Percentiles rank a stretch among this genome's conserved stretches.
Evolutionary conservation across 2,888 invertebrate species (phyloP).

Genomic region (Synergus itoensis): DNA sequence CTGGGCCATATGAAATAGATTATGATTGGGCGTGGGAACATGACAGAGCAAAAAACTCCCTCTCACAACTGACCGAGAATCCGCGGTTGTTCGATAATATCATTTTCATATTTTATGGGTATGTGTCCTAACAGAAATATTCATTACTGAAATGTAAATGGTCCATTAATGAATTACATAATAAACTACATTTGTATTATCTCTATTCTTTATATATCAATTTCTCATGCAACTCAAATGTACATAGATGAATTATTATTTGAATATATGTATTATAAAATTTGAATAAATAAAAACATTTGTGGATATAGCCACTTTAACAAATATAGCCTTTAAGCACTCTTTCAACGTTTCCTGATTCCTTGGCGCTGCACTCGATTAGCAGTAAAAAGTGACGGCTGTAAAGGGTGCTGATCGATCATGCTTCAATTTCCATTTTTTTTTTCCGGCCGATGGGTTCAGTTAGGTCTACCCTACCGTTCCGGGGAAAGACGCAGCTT

Average conservation of each 20-base stretch:
- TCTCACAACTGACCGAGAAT: conserved; percentile 27
- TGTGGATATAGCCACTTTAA: not conserved
- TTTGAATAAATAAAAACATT: not conserved
- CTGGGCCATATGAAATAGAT: conserved; percentile 22
- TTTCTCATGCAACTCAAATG: not conserved
- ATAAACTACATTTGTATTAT: not conserved
- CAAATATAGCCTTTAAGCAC: not conserved
- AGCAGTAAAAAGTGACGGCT: conserved; percentile 30
- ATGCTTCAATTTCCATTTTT: conserved; percentile 50
- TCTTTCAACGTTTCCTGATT: conserved; percentile 21
- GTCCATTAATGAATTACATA: conserved; percentile 1
- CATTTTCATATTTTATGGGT: conserved; percentile 33
- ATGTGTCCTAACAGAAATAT: conserved; percentile 18
- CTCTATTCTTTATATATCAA: not conserved
- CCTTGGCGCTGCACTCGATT: not conserved
- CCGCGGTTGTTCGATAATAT: conserved; percentile 32
- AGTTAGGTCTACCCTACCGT: conserved; percentile 45
- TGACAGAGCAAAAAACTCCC: conserved; percentile 26
- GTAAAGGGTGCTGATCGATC: conserved; percentile 47
- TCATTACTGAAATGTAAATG: conserved; percentile 17
- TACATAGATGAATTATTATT: not conserved
- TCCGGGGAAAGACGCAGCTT: conserved; percentile 42
- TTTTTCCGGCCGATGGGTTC: not conserved
- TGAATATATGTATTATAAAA: not conserved
- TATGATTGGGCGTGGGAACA: conserved; percentile 36